Evolutionary conservation across 1,140 invertebrate species (phyloP).

Genomic region (Melanaphis sacchari): DNA sequence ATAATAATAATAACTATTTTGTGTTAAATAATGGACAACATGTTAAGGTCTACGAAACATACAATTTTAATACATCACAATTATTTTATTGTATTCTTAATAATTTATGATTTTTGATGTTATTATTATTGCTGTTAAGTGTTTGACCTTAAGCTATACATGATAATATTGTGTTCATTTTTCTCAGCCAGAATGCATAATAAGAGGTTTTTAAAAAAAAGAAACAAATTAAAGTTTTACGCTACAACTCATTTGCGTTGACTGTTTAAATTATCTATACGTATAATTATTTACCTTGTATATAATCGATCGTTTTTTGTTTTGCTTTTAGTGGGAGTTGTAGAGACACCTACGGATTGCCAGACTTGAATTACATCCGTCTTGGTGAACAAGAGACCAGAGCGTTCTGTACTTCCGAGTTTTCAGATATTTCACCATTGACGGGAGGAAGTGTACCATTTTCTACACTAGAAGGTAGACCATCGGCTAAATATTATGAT

Average conservation of each 20-base stretch:
- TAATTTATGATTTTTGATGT: background rate
- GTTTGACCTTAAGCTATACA: background rate
- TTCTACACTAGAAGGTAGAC: constrained; percentile 92
- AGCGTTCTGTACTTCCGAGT: constrained; percentile 94
- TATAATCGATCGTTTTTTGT: constrained; percentile 57
- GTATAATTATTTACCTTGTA: background rate
- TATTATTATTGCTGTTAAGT: background rate
- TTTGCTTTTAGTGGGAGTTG: constrained; percentile 78
- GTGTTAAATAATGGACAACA: background rate
- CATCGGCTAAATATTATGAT: constrained; percentile 90
- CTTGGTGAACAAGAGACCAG: constrained; percentile 80
- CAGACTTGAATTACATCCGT: constrained; percentile 75
- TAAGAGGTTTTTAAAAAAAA: background rate
- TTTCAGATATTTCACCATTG: constrained; percentile 95
- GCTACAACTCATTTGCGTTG: background rate
- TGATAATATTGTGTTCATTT: background rate
- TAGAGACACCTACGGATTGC: constrained; percentile 85
- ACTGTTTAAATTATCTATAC: background rate
- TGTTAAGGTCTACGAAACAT: background rate
- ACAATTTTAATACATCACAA: background rate
- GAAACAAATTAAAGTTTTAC: background rate
- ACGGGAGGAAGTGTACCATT: constrained; percentile 96
- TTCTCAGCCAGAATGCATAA: background rate
- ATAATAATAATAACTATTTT: background rate
- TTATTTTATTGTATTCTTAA: too few species aligned